These are phyloP conservation scores for Eubasilissa regina DNA, from an alignment of 1,140 invertebrate genomes.

Conservation along the genomic window DNA sequence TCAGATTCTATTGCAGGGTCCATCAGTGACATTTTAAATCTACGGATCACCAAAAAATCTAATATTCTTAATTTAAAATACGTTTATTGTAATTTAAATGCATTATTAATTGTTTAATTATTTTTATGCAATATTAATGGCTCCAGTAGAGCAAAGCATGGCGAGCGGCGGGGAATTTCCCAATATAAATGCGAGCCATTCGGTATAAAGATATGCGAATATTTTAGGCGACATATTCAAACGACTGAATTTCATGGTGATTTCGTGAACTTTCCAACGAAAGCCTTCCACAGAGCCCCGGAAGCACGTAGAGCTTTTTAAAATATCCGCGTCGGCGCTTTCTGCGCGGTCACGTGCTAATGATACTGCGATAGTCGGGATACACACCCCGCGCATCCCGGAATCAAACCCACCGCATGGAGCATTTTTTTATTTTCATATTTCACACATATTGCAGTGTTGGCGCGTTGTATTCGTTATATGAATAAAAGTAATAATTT, in stretches of 20 bases:
- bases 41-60: too few species aligned
- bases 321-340: conserved; percentile 22
- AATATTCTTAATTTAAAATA: too few species aligned
- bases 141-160: too few species aligned
- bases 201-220: too few species aligned
- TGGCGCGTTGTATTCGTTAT: neutral
- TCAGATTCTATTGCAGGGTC: too few species aligned
- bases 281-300: neutral
- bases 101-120: too few species aligned
- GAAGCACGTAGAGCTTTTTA: conserved; percentile 37
- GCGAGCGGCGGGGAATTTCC: too few species aligned
- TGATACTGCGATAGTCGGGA: conserved; percentile 5
- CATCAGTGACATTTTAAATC: too few species aligned
- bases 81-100: too few species aligned
- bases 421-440: neutral
- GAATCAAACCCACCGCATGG: neutral
- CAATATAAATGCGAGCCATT: too few species aligned
- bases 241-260: neutral
- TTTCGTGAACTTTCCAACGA: conserved; percentile 1
- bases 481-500: neutral
- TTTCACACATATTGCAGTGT: neutral
- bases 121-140: too few species aligned
- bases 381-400: neutral
- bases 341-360: conserved; percentile 27
- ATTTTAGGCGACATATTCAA: neutral